Base-by-base conservation (phyloP, 2,888 invertebrate species). In the Ptychoptera contaminata region DNA sequence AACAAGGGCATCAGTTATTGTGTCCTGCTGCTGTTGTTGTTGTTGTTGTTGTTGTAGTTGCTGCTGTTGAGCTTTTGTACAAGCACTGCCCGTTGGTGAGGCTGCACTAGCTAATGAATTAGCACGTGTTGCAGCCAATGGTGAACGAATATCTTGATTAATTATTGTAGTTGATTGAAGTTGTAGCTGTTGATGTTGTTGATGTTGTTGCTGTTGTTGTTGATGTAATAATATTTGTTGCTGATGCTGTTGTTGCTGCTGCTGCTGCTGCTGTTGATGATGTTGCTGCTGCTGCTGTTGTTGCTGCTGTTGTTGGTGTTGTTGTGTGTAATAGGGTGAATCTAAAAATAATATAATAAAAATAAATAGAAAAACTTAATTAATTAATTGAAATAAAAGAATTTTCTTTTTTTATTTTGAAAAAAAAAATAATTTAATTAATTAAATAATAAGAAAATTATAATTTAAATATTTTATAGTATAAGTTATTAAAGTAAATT, bases 61-160 rank as follows among this genome's bases (percentile, higher is more conserved):
- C 3, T 23, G 23, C 23, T 23, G 23, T 57, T 78, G 77, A 48
- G 72, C 69, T 59, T 78, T 78, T 49, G 76, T 71, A 61, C 78
- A 77, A 48, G 78, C 79, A 59, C 78, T 78, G 52, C 79, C 79
- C 50, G 77, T 79, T 36, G 79, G 79, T 37, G 79, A 79, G 38
- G 79, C 77, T 30, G 79, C 79, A 47, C 77, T 76, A 8, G 77
- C 78, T 46, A 79, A 67, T 23, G 78, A 79, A 58, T 78, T 79
- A 29, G 79, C 79, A 51, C 79, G 65, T 35, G 79, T 80, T 16
- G 79, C 79, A 48, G 79, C 79, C 53, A 79, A 62, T 44, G 79
- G 79, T 49, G 78, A 78, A 47, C 79, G 72, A 56, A 78, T 74
- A 51, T 75, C 78, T 53, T 73, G 73, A 55, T 73, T 73, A 38